A percentile compares a stretch with the other conserved stretches of the same genome.
phyloP scores from a whole-genome alignment of 2,113 vertebrate species.

The Podarcis raffonei region DNA sequence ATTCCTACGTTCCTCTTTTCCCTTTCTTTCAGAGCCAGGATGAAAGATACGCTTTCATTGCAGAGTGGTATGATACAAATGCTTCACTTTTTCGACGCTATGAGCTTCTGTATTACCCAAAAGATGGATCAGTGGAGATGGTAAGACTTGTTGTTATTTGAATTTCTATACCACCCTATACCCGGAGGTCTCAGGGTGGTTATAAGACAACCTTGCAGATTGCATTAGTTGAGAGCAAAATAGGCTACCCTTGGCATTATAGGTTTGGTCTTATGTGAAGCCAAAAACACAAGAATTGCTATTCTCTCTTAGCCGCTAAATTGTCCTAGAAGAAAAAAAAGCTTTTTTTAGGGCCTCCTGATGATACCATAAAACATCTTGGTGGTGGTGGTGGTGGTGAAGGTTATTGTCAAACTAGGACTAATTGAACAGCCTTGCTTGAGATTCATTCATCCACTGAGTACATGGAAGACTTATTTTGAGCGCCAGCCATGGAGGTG shows the following conservation, averaged over 20 bases:
- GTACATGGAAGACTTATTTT: no score
- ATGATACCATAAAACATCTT: background rate
- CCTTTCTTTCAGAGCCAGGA: conserved; percentile 77
- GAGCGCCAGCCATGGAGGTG: no score
- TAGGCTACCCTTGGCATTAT: background rate
- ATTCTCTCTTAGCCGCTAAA: background rate
- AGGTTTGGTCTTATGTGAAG: conserved; percentile 14
- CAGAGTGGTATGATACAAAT: conserved; percentile 93
- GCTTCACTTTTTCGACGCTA: conserved; percentile 89
- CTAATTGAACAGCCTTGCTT: no score
- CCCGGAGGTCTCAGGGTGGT: background rate
- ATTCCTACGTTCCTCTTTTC: conserved; percentile 9
- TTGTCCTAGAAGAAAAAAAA: background rate
- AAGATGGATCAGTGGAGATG: conserved; percentile 93
- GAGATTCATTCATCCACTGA: no score
- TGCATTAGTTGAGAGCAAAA: conserved; percentile 5
- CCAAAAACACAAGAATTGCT: background rate
- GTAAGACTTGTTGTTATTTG: conserved; percentile 66
- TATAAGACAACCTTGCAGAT: background rate
- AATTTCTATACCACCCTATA: no score
- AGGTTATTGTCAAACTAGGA: background rate
- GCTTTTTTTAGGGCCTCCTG: background rate
- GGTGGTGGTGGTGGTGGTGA: background rate
- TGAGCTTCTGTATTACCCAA: conserved; percentile 91
- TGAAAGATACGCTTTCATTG: conserved; percentile 89